phyloP scores from a whole-genome alignment of 2,797 vertebrate species.

The Falco rusticolus region DNA sequence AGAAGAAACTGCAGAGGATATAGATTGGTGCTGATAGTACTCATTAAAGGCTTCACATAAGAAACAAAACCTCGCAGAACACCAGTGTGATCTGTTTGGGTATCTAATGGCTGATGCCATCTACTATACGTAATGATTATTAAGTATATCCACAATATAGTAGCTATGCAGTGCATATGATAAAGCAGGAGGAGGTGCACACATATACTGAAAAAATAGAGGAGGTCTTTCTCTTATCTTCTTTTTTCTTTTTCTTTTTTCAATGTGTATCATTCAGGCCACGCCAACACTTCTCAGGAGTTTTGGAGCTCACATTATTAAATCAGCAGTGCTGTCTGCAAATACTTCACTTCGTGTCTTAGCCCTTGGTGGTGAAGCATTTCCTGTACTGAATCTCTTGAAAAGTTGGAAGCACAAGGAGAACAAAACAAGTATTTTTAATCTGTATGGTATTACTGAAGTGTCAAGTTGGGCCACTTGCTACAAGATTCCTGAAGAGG shows the following conservation, averaged over 20 bases:
- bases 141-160: not conserved
- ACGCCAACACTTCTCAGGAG: constrained; percentile 89
- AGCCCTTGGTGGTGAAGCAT: constrained; percentile 93
- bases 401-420: constrained; percentile 86
- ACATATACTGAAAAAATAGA: not conserved
- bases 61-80: not conserved
- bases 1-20: not conserved
- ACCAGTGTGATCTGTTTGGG: not conserved
- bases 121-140: rapidly evolving
- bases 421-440: constrained; percentile 89
- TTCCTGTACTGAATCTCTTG: constrained; percentile 81
- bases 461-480: constrained; percentile 96
- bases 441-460: constrained; percentile 95
- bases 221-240: not conserved
- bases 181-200: not conserved
- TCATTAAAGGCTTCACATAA: not conserved
- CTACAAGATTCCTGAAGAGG: constrained; percentile 83
- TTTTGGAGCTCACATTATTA: constrained; percentile 84
- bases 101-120: not conserved
- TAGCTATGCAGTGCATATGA: not conserved
- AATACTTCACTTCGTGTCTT: constrained; percentile 87
- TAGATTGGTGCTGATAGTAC: not conserved
- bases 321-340: constrained; percentile 81
- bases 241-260: not conserved
- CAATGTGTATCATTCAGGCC: constrained; percentile 73